Evolutionary conservation across 2,797 vertebrate genomes (phyloP).

Genomic region (Pristis pectinata): DNA sequence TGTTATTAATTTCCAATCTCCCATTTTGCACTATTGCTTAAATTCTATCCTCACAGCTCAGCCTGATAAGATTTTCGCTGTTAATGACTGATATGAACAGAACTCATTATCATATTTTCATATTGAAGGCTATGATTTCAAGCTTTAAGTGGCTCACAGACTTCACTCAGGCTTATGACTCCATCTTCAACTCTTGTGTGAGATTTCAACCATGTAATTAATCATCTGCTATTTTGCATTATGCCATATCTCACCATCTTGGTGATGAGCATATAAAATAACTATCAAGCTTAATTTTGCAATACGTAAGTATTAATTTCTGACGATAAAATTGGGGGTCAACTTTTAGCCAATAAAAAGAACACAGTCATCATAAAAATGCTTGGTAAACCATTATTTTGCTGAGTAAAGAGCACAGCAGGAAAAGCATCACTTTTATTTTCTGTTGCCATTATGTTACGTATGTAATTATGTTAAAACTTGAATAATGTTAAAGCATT

Average conservation of each 20-base stretch:
- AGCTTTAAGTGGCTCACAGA: neutral
- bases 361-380: neutral
- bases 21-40: neutral
- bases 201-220: neutral
- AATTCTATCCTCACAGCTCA: neutral
- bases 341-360: neutral
- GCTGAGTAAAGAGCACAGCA: neutral
- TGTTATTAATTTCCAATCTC: neutral
- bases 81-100: neutral
- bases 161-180: neutral
- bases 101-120: constrained; percentile 11
- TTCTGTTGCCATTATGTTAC: neutral
- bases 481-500: neutral
- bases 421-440: neutral
- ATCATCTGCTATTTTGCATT: neutral
- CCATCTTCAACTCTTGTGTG: neutral
- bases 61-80: neutral
- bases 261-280: neutral
- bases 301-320: neutral
- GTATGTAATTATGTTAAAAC: neutral
- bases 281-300: neutral
- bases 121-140: neutral
- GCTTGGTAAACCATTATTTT: neutral
- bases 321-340: neutral
- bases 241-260: neutral